phyloP scores from a whole-genome alignment of 2,888 invertebrate genomes.

The Agapostemon virescens region DNA sequence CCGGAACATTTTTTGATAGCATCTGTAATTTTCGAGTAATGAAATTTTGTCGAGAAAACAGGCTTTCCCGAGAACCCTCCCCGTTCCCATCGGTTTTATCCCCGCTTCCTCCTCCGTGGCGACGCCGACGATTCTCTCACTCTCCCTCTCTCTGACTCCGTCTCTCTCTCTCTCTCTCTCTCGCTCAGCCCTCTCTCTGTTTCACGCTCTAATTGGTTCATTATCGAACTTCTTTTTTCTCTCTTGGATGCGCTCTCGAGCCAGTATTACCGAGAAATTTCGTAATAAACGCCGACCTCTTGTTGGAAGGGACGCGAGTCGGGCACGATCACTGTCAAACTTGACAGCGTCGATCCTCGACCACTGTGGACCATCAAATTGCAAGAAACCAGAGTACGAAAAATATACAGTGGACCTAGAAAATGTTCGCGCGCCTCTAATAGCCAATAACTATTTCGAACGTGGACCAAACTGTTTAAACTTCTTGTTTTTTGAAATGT shows the following conservation, averaged over 20 bases:
- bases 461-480: too few species aligned
- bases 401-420: too few species aligned
- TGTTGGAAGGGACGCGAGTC: not conserved
- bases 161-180: not conserved
- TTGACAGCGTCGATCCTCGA: not conserved
- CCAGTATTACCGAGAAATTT: conserved; percentile 45
- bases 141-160: not conserved
- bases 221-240: conserved; percentile 29
- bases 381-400: not conserved
- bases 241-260: not conserved
- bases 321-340: not conserved
- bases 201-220: conserved; percentile 35
- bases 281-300: conserved; percentile 49
- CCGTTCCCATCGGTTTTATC: not conserved
- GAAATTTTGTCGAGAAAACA: too few species aligned
- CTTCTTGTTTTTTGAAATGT: too few species aligned
- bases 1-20: too few species aligned
- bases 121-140: not conserved
- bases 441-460: too few species aligned
- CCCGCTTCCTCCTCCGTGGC: not conserved
- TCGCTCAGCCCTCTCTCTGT: not conserved
- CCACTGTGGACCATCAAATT: not conserved
- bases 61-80: too few species aligned
- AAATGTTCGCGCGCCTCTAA: too few species aligned
- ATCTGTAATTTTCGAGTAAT: too few species aligned